These are phyloP conservation scores for Lates calcarifer DNA, from an alignment of 2,113 vertebrate genomes.

Conservation along the genomic window DNA sequence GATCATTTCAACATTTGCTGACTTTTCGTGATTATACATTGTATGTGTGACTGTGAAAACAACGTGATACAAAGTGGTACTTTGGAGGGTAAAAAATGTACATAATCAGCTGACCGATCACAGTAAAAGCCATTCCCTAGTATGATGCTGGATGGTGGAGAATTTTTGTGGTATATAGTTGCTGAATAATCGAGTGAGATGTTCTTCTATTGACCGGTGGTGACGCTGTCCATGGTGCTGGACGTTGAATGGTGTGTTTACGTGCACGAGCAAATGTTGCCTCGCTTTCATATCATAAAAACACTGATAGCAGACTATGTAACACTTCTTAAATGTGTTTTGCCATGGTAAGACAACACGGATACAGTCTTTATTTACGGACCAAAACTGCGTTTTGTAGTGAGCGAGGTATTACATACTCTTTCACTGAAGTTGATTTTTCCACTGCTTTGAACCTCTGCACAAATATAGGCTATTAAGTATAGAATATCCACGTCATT, in stretches of 20 bases:
- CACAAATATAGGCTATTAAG: background rate
- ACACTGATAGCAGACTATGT: too few relatives aligned
- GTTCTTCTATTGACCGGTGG: background rate
- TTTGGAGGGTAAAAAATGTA: background rate
- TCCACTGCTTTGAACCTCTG: background rate
- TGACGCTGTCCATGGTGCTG: constrained; percentile 62
- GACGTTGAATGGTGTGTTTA: background rate
- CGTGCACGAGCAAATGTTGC: background rate
- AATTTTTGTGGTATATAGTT: background rate
- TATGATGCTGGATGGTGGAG: background rate
- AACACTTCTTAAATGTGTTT: background rate
- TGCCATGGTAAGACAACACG: background rate
- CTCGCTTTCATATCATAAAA: background rate
- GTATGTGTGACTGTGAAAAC: background rate
- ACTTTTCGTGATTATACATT: background rate
- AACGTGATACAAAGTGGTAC: background rate
- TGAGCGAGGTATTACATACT: background rate
- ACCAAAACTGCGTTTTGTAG: background rate
- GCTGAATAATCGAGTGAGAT: background rate
- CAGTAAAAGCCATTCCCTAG: background rate
- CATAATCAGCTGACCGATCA: background rate
- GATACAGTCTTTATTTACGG: background rate
- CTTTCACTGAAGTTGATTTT: background rate
- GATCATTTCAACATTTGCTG: too few relatives aligned
- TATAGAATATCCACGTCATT: accelerated